Conservation (phyloP, 2,797 vertebrate genomes). For the Diplodus puntazzo region DNA sequence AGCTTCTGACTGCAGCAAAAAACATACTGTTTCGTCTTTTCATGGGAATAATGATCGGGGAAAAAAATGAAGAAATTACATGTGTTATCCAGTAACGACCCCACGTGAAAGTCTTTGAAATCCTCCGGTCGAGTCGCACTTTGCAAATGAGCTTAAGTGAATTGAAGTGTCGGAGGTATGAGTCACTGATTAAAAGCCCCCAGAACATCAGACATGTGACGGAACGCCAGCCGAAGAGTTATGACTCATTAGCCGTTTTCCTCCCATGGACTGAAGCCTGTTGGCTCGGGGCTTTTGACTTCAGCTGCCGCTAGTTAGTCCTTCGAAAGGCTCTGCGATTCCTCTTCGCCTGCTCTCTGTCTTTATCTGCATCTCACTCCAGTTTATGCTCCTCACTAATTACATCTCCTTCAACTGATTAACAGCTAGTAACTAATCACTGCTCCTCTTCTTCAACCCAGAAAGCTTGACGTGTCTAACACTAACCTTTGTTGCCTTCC, state of each 20-base stretch:
- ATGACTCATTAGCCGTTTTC: slow-evolving; percentile 60
- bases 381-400: slow-evolving; percentile 56
- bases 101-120: background rate
- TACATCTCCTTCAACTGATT: slow-evolving; percentile 47
- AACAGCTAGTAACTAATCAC: slow-evolving; percentile 62
- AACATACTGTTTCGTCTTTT: background rate
- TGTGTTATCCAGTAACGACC: background rate
- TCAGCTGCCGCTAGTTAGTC: slow-evolving; percentile 52
- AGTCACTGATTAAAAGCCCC: slow-evolving; percentile 58
- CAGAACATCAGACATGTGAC: slow-evolving; percentile 44
- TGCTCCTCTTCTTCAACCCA: slow-evolving; percentile 71
- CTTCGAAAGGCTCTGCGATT: slow-evolving; percentile 35
- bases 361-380: slow-evolving; percentile 44
- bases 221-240: slow-evolving; percentile 41
- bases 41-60: background rate
- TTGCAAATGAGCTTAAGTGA: slow-evolving; percentile 20
- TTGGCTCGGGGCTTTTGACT: slow-evolving; percentile 58
- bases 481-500: slow-evolving; percentile 68
- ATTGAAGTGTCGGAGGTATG: slow-evolving; percentile 40
- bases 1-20: background rate
- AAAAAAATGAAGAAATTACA: background rate
- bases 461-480: slow-evolving; percentile 48
- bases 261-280: slow-evolving; percentile 50
- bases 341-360: slow-evolving; percentile 28
- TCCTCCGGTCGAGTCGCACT: slow-evolving; percentile 19